phyloP scores from a whole-genome alignment of 2,113 vertebrate genomes.

The Brachyistius frenatus region DNA sequence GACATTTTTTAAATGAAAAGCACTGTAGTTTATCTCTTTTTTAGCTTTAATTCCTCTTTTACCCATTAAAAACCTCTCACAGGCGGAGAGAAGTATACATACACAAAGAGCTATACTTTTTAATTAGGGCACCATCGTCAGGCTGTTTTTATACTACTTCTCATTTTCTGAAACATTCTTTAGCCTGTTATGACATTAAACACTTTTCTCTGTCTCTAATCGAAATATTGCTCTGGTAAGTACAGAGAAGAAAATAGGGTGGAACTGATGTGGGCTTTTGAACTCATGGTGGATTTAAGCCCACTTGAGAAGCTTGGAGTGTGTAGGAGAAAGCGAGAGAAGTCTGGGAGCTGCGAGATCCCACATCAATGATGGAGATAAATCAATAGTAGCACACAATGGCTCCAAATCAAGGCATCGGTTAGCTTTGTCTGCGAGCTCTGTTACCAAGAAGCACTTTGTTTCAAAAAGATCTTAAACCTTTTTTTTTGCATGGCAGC shows the following conservation, averaged over 20 bases:
- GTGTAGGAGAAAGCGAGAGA: conserved; percentile 55
- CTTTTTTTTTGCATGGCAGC: conserved; percentile 1
- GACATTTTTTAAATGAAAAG: no score
- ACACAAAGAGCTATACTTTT: no score
- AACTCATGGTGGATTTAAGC: conserved; percentile 40
- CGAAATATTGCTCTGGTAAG: conserved; percentile 19
- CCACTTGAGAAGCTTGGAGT: conserved; percentile 55
- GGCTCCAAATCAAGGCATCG: conserved; percentile 54
- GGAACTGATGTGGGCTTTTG: conserved; percentile 16
- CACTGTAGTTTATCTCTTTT: background rate
- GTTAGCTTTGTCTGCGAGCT: conserved; percentile 60
- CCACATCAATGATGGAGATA: conserved; percentile 58
- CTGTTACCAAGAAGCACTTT: conserved; percentile 45
- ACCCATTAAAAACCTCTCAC: background rate
- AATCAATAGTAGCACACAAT: conserved; percentile 73
- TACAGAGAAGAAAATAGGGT: background rate
- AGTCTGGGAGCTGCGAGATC: conserved; percentile 57
- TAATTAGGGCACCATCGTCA: no score
- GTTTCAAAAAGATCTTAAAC: conserved; percentile 40
- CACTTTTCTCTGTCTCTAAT: conserved; percentile 15
- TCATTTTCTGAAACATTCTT: background rate
- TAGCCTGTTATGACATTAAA: conserved; percentile 31
- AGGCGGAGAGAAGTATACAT: background rate
- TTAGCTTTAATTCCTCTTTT: background rate
- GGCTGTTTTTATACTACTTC: background rate